Conservation (phyloP, 92 coral and sea anemone species). For the Phymanthus crucifer region DNA sequence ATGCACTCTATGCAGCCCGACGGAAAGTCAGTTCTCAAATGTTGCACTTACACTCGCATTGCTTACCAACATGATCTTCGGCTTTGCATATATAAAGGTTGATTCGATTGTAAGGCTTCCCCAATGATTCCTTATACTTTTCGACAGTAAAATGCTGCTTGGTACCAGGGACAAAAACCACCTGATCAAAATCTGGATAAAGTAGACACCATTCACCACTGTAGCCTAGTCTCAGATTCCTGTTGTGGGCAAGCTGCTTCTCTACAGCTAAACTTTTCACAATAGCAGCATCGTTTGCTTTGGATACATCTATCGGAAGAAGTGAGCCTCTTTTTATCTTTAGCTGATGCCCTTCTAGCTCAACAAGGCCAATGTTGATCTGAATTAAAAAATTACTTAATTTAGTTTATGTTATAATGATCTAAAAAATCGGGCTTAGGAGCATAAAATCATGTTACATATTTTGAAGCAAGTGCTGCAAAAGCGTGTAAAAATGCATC, state of each 20-base stretch:
- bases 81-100: neutral
- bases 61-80: neutral
- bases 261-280: neutral
- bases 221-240: neutral
- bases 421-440: neutral
- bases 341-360: neutral
- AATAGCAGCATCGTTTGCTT: neutral
- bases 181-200: neutral
- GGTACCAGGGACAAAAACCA: neutral
- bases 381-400: neutral
- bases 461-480: neutral
- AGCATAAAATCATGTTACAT: neutral
- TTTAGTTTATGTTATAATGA: neutral
- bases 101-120: neutral
- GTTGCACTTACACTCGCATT: no score
- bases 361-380: neutral
- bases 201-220: neutral
- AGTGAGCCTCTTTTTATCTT: neutral
- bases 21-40: no score
- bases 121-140: neutral
- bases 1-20: no score
- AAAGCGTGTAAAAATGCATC: no score
- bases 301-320: neutral
- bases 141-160: neutral
- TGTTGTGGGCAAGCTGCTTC: neutral